Evolutionary conservation across 2,888 invertebrate species (phyloP).

Genomic region (Nomada fabriciana): DNA sequence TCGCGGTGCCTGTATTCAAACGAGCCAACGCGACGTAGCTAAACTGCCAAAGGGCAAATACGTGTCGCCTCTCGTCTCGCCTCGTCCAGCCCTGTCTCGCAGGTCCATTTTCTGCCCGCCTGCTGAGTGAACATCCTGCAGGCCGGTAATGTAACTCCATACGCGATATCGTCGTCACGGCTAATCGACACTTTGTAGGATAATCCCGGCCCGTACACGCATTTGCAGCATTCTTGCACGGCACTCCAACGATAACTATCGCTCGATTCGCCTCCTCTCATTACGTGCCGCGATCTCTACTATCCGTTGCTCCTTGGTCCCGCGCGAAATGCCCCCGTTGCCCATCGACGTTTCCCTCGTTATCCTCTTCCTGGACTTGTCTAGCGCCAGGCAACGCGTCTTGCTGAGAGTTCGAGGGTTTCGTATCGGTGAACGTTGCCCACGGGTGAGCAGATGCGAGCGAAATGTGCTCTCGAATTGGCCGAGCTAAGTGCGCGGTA

Average conservation of each 20-base stretch:
- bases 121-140: conserved; percentile 56
- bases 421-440: conserved; percentile 2
- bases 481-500: background rate
- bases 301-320: conserved; percentile 6
- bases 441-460: background rate
- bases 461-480: conserved; percentile 1
- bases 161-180: conserved; percentile 63
- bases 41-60: conserved; percentile 49
- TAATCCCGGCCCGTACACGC: conserved; percentile 59
- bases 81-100: conserved; percentile 15
- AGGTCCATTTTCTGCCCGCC: conserved; percentile 48
- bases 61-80: conserved; percentile 38
- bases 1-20: conserved; percentile 21
- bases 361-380: conserved; percentile 51
- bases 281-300: conserved; percentile 23
- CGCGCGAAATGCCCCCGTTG: conserved; percentile 39
- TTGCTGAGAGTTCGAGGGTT: conserved; percentile 11
- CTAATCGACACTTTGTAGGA: conserved; percentile 74
- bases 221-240: conserved; percentile 40
- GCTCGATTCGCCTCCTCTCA: conserved; percentile 44
- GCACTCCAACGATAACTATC: conserved; percentile 58
- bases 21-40: conserved; percentile 21
- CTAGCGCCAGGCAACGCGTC: conserved; percentile 22
- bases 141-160: conserved; percentile 56
- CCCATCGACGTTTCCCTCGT: conserved; percentile 54